Evolutionary conservation across 2,888 invertebrate species (phyloP).

Genomic region (Drosophila paucipuncta): DNA sequence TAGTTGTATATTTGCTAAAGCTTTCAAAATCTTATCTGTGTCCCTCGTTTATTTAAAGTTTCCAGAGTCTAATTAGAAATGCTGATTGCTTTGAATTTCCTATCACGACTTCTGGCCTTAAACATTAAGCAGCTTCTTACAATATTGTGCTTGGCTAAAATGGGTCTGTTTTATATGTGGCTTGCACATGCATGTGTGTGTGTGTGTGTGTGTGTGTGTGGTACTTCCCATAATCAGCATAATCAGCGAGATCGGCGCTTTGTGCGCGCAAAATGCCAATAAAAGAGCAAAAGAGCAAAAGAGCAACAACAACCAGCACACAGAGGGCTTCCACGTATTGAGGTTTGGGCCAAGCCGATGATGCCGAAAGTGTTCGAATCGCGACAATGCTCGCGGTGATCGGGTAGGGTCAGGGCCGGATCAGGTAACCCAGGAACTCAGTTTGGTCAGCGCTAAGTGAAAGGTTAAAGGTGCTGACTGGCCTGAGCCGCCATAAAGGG

Average conservation of each 20-base stretch:
- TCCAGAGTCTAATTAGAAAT: neutral
- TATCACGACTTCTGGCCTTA: neutral
- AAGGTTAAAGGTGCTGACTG: slow-evolving; percentile 45
- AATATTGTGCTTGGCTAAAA: neutral
- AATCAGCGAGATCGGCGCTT: slow-evolving; percentile 81
- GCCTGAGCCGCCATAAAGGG: slow-evolving; percentile 70
- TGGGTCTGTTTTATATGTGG: neutral
- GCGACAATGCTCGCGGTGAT: slow-evolving; percentile 44
- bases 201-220: slow-evolving; percentile 38
- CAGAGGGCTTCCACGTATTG: slow-evolving; percentile 62
- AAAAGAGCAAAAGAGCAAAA: slow-evolving; percentile 60
- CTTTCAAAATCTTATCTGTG: neutral
- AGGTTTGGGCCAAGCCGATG: slow-evolving; percentile 38
- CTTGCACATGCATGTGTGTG: neutral
- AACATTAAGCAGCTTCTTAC: neutral
- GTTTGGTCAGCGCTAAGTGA: slow-evolving; percentile 47
- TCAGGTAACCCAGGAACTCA: slow-evolving; percentile 35
- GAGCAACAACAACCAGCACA: slow-evolving; percentile 36
- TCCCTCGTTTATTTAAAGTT: neutral
- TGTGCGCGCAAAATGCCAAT: slow-evolving; percentile 74
- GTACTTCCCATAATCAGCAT: slow-evolving; percentile 69
- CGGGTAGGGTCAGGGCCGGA: slow-evolving; percentile 42
- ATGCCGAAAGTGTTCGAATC: slow-evolving; percentile 69
- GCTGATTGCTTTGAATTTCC: neutral
- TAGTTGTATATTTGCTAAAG: neutral